phyloP scores from a whole-genome alignment of 2,113 vertebrate genomes.

The Paedocypris sp. region DNA sequence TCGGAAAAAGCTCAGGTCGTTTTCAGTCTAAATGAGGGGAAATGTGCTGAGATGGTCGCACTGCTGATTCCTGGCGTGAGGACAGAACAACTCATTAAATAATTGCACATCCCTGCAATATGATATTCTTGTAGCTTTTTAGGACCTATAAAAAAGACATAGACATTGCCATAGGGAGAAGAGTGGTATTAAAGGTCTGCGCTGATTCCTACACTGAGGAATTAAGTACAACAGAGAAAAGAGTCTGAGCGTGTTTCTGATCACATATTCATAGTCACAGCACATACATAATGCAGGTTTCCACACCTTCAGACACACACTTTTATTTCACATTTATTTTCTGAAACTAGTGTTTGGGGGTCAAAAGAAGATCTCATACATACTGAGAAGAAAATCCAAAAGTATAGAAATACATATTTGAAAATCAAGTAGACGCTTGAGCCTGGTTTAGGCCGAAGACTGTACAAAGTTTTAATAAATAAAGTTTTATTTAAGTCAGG shows the following conservation, averaged over 20 bases:
- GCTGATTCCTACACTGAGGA: slow-evolving; percentile 35
- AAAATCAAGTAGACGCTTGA: too few species aligned
- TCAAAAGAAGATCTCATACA: slow-evolving; percentile 7
- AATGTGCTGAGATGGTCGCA: slow-evolving; percentile 41
- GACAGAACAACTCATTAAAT: slow-evolving; percentile 44
- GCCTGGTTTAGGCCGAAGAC: too few species aligned
- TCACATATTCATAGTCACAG: slow-evolving; percentile 48
- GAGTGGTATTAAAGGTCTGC: slow-evolving; percentile 49
- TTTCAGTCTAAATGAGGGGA: slow-evolving; percentile 23
- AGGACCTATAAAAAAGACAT: slow-evolving; percentile 22
- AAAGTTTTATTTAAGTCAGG: too few species aligned
- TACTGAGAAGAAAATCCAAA: not conserved
- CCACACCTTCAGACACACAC: slow-evolving; percentile 40
- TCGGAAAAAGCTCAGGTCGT: slow-evolving; percentile 16
- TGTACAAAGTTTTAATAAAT: too few species aligned
- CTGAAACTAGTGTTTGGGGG: slow-evolving; percentile 8
- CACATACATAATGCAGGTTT: slow-evolving; percentile 55
- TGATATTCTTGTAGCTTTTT: slow-evolving; percentile 35
- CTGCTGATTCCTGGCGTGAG: slow-evolving; percentile 22
- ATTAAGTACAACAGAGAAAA: slow-evolving; percentile 51
- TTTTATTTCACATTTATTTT: slow-evolving; percentile 10
- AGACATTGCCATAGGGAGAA: slow-evolving; percentile 42
- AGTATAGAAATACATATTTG: too few species aligned
- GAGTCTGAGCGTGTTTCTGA: slow-evolving; percentile 42
- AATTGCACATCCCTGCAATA: slow-evolving; percentile 14